phyloP scores from a whole-genome alignment of 2,797 vertebrate species.

The Anguilla pacifica region DNA sequence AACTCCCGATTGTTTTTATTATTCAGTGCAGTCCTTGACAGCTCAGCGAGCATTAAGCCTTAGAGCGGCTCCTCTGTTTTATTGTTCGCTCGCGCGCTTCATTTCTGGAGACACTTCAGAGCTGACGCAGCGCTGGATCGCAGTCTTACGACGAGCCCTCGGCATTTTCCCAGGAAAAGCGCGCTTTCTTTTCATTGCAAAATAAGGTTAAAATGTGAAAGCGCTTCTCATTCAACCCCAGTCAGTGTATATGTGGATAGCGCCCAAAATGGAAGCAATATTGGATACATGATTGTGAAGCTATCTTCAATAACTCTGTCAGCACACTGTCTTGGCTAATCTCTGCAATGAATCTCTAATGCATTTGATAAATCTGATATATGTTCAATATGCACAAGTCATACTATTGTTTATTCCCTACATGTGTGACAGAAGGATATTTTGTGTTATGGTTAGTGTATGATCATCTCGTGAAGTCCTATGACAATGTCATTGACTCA shows the following conservation, averaged over 20 bases:
- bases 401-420: background rate
- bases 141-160: background rate
- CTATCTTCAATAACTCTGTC: too few relatives aligned
- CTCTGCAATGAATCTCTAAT: background rate
- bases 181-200: background rate
- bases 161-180: background rate
- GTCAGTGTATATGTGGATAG: background rate
- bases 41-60: conserved; percentile 11
- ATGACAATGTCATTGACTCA: background rate
- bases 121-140: too few relatives aligned
- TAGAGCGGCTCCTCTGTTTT: background rate
- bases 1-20: background rate
- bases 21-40: background rate
- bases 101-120: background rate
- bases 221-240: background rate
- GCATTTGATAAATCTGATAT: background rate
- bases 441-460: background rate
- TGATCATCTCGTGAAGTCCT: background rate
- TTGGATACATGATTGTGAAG: background rate
- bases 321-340: background rate
- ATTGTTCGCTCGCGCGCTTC: background rate
- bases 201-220: background rate
- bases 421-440: background rate
- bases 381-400: background rate
- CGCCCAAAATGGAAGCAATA: background rate